A percentile compares a stretch with the other conserved stretches of the same genome.
phyloP scores from a whole-genome alignment of 2,888 invertebrate species.

The Caenorhabditis panamensis region DNA sequence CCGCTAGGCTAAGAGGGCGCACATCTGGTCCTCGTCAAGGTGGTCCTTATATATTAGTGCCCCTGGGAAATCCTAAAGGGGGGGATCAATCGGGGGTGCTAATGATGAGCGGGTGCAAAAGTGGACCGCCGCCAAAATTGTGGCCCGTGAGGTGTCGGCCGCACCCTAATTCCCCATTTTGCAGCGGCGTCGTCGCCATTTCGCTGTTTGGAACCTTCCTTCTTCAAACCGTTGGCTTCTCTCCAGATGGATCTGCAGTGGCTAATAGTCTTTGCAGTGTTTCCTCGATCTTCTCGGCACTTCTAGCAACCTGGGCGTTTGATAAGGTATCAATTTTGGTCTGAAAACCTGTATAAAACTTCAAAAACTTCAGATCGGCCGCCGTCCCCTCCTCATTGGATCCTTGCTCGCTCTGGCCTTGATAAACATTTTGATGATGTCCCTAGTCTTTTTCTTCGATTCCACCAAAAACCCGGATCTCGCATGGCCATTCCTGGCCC shows the following conservation, averaged over 20 bases:
- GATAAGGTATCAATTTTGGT: too few relatives aligned
- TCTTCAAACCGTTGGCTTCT: conserved; percentile 72
- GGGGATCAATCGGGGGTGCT: too few relatives aligned
- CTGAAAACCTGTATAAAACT: not conserved
- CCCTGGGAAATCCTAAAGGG: too few relatives aligned
- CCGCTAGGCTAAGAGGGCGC: too few relatives aligned
- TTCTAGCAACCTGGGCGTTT: conserved; percentile 68
- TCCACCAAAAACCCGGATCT: conserved; percentile 42
- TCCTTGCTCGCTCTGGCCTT: conserved; percentile 67
- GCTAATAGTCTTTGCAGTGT: conserved; percentile 73
- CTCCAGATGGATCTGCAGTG: conserved; percentile 65
- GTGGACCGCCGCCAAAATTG: too few relatives aligned
- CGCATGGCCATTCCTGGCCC: conserved; percentile 42
- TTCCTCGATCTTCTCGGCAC: conserved; percentile 70
- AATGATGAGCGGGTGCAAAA: too few relatives aligned
- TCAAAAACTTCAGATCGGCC: conserved; percentile 65
- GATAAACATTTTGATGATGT: conserved; percentile 73
- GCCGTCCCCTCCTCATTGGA: conserved; percentile 70
- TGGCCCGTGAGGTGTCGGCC: too few relatives aligned
- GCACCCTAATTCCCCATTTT: too few relatives aligned
- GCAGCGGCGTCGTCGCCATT: conserved; percentile 75
- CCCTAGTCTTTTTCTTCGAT: conserved; percentile 64
- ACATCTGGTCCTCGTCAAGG: too few relatives aligned
- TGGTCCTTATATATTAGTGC: too few relatives aligned
- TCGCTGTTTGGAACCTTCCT: conserved; percentile 77